These are phyloP conservation scores for Pristionchus maxplancki DNA, from an alignment of 2,888 invertebrate genomes.

Conservation along the genomic window DNA sequence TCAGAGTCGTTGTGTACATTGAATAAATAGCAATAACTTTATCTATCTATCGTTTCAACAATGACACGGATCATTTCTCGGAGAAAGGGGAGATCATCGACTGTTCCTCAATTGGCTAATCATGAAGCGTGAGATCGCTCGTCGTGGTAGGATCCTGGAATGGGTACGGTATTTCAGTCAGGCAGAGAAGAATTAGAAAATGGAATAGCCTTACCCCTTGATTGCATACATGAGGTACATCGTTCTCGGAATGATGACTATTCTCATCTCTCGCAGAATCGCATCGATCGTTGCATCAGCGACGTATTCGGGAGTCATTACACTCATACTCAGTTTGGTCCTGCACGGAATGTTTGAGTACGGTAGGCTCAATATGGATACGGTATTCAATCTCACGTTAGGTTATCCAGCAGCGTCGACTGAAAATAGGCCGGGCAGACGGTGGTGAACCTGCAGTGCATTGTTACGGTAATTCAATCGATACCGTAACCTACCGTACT, in stretches of 20 bases:
- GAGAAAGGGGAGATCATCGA: not conserved
- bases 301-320: conserved; percentile 42
- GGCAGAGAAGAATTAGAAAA: not conserved
- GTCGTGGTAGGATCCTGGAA: conserved; percentile 18
- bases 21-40: not conserved
- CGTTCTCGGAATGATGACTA: conserved; percentile 4
- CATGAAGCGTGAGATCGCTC: conserved; percentile 18
- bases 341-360: not conserved
- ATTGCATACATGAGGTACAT: conserved; percentile 28
- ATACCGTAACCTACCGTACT: conserved; percentile 32
- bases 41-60: not conserved
- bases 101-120: conserved; percentile 16
- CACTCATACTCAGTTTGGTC: conserved; percentile 29
- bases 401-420: conserved; percentile 6
- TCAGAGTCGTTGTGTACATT: not conserved
- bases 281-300: conserved; percentile 9
- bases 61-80: too few species aligned
- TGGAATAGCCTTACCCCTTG: conserved; percentile 22
- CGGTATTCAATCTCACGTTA: too few species aligned
- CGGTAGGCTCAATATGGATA: not conserved
- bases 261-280: conserved; percentile 36
- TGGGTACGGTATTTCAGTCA: not conserved
- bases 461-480: not conserved
- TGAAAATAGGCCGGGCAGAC: conserved; percentile 49
- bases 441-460: conserved; percentile 36